Evolutionary conservation across 2,113 vertebrate genomes (phyloP).

Genomic region (Bubo bubo): DNA sequence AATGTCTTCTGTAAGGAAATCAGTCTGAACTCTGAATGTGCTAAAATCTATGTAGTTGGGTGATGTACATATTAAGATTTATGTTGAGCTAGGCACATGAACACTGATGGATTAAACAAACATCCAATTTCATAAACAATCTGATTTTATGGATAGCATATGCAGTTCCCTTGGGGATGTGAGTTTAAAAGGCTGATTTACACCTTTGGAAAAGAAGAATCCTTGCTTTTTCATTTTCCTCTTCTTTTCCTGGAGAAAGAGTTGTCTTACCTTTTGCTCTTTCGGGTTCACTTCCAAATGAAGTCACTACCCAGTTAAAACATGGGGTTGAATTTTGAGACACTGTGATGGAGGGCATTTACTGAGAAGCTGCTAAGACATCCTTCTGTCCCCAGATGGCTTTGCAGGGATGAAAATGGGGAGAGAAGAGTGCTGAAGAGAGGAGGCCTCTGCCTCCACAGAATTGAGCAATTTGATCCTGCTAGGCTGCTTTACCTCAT

Average conservation of each 20-base stretch:
- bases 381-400: not conserved
- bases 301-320: not conserved
- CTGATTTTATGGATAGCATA: not conserved
- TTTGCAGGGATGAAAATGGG: not conserved
- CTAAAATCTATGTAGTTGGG: not conserved
- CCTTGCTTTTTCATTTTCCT: not conserved
- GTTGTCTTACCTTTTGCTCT: not conserved
- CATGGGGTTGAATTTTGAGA: not conserved
- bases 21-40: not conserved
- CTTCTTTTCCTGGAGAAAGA: not conserved
- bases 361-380: not conserved
- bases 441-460: not conserved
- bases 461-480: not conserved
- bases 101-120: not conserved
- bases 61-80: conserved; percentile 6
- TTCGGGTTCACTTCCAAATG: not conserved
- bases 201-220: not conserved
- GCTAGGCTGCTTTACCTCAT: not conserved
- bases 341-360: not conserved
- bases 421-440: not conserved
- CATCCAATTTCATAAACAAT: not conserved
- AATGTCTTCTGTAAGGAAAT: not conserved
- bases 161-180: not conserved
- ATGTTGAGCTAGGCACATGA: not conserved
- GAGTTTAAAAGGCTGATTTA: conserved; percentile 21